Conservation (phyloP, 1,140 invertebrate species). For the Calephelis nemesis region DNA sequence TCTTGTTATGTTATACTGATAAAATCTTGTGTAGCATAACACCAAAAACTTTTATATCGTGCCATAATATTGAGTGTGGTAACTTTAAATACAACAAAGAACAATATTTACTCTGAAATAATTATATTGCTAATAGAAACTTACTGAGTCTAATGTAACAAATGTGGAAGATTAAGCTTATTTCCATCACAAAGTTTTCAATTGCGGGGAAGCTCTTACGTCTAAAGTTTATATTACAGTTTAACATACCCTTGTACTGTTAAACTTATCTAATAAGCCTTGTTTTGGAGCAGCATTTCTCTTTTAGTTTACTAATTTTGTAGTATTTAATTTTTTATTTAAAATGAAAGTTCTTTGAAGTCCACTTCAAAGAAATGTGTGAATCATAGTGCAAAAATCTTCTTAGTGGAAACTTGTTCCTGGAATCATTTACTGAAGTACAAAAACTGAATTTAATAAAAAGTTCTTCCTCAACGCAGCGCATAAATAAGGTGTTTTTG, state of each 20-base stretch:
- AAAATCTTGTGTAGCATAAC: too few relatives aligned
- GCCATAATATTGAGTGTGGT: too few relatives aligned
- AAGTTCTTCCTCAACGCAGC: too few relatives aligned
- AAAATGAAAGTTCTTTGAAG: background rate
- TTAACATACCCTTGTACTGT: constrained; percentile 49
- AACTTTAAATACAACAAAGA: too few relatives aligned
- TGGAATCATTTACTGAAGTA: background rate
- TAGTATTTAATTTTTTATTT: constrained; percentile 17
- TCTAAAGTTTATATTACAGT: constrained; percentile 60
- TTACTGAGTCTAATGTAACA: constrained; percentile 17
- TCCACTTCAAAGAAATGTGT: background rate
- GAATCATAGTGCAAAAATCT: background rate
- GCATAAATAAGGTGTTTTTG: too few relatives aligned
- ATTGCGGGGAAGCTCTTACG: constrained; percentile 36
- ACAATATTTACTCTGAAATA: background rate
- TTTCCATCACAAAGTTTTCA: constrained; percentile 41
- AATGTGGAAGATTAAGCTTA: constrained; percentile 25
- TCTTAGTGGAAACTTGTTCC: background rate
- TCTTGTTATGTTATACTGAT: too few relatives aligned
- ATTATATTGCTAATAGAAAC: background rate
- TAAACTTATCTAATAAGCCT: constrained; percentile 59
- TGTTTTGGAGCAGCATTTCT: constrained; percentile 33
- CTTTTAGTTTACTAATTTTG: constrained; percentile 24
- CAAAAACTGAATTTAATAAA: too few relatives aligned
- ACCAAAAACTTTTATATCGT: too few relatives aligned